phyloP scores from a whole-genome alignment of 2,888 invertebrate genomes.

The Hydroisotoma schaefferi region DNA sequence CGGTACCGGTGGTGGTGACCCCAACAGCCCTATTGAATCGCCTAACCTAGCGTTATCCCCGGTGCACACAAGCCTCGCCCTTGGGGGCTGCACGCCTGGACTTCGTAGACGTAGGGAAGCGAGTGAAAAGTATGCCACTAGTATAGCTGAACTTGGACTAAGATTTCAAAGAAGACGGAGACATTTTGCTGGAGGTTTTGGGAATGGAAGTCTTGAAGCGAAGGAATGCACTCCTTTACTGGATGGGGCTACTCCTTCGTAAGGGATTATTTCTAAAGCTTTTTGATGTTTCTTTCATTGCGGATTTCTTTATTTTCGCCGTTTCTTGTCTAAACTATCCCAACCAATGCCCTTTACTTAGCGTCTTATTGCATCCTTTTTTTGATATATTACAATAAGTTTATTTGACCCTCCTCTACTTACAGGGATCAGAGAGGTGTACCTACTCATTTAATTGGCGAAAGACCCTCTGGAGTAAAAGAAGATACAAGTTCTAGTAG shows the following conservation, averaged over 20 bases:
- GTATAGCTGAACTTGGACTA: constrained; percentile 76
- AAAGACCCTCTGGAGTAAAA: constrained; percentile 36
- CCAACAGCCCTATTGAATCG: constrained; percentile 5
- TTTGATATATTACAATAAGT: neutral
- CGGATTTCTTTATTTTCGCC: no score
- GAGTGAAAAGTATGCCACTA: constrained; percentile 77
- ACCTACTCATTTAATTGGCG: constrained; percentile 44
- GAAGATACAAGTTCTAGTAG: constrained; percentile 45
- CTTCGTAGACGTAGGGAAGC: constrained; percentile 64
- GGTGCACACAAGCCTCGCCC: constrained; percentile 33
- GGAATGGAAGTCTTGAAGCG: constrained; percentile 7
- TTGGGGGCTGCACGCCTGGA: constrained; percentile 61
- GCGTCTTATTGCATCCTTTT: neutral
- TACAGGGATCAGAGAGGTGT: constrained; percentile 43
- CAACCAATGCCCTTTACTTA: neutral
- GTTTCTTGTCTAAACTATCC: no score
- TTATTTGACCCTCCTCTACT: neutral
- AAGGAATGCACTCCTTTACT: neutral
- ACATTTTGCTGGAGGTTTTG: constrained; percentile 47
- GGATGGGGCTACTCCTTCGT: neutral
- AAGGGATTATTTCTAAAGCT: no score
- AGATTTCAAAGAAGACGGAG: constrained; percentile 69
- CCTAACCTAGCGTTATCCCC: constrained; percentile 28
- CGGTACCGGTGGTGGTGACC: neutral
- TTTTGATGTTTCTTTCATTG: no score